Evolutionary conservation across 2,113 vertebrate genomes (phyloP), one percentile per base, ranked within the genome.

Genomic region (Aplodontia rufa): DNA sequence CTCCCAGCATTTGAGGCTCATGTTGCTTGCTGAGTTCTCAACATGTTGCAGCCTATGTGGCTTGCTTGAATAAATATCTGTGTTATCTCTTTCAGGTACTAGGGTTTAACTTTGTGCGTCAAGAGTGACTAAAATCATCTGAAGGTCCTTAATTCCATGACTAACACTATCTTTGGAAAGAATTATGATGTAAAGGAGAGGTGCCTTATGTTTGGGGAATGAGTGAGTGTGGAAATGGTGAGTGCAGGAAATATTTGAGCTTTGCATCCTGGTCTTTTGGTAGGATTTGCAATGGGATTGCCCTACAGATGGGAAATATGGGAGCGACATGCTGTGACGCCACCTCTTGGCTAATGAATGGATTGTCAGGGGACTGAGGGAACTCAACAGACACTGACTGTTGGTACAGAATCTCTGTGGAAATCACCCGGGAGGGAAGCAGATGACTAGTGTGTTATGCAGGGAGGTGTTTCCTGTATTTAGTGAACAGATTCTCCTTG

Each of bases 301-400:
- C 55, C 49, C 40, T 62, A 47, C 8, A 51, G 32, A 24, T 69
- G 40, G 49, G 45, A 89, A 58, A 60, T 45, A 30, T 3, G 69
- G 68, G 55, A 55, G 22, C 5, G 5, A 40, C 2, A 1, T 17
- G 19, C 30, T 58, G 35, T 11, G 35, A 94, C 0, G 1, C 55
- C 62, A 55, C n/a, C 17, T 90, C 55, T 80, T 64, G 49, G 26
- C 68, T 64, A 51, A n/a, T 58, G 28, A 58, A 55, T n/a, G 9
- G 76, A 58, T 40, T 79, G 19, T 79, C 62, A 45, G 28, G 35
- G 22, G 6, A n/a, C 51, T 82, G 86, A 30, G 19, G 89, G 13
- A 71, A 24, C 30, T 49, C 72, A 69, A 37, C 32, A 2, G 5
- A 87, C 17, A 32, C 0, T 26, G 37, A 55, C 45, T 85, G 6